Percentiles rank a stretch among this genome's conserved stretches.
Conservation (phyloP, 2,888 invertebrate species). For the Orgyia antiqua region DNA sequence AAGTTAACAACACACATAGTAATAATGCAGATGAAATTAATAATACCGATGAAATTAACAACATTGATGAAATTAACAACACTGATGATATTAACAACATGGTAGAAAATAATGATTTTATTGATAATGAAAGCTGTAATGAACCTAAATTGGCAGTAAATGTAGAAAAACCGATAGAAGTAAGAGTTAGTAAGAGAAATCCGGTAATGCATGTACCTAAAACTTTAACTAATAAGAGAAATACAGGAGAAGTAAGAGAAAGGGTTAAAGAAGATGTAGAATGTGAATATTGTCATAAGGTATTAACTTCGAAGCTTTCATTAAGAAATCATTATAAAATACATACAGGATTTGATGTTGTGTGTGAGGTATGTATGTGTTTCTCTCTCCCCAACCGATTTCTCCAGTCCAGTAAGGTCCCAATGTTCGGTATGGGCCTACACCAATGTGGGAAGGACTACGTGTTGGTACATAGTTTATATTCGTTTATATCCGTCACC, state of each 20-base stretch:
- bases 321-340: slow-evolving; percentile 66
- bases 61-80: no score
- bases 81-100: no score
- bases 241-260: slow-evolving; percentile 24
- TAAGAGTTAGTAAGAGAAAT: slow-evolving; percentile 24
- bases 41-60: no score
- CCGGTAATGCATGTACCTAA: slow-evolving; percentile 22
- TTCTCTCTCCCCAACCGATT: no score
- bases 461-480: no score
- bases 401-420: no score
- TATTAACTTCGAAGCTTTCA: slow-evolving; percentile 57
- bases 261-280: slow-evolving; percentile 47
- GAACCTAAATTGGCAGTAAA: slow-evolving; percentile 20
- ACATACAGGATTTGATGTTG: slow-evolving; percentile 63
- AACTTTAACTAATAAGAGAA: slow-evolving; percentile 23
- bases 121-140: slow-evolving; percentile 36
- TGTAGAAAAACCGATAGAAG: slow-evolving; percentile 20
- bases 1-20: no score
- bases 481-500: no score
- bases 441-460: no score
- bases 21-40: no score
- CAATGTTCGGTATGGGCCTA: not conserved
- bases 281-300: slow-evolving; percentile 64
- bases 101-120: slow-evolving; percentile 8
- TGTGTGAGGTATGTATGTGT: slow-evolving; percentile 41